These are phyloP conservation scores for Eugnorisma glareosa DNA, from an alignment of 2,888 invertebrate genomes.

Conservation along the genomic window DNA sequence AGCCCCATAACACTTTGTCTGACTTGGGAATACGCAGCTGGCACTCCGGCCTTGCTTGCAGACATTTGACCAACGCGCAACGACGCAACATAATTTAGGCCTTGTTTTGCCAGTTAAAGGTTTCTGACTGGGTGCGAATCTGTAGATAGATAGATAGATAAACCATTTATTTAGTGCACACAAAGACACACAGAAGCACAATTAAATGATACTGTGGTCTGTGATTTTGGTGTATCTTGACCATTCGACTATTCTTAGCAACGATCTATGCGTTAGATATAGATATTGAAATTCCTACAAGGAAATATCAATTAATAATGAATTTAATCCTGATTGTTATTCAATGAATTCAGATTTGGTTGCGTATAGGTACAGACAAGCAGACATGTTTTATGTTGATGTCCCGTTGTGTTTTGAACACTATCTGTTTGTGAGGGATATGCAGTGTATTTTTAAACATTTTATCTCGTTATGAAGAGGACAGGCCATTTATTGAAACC, in stretches of 20 bases:
- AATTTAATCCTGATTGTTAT: background rate
- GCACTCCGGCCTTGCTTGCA: too few species aligned
- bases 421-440: slow-evolving; percentile 36
- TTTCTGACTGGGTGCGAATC: background rate
- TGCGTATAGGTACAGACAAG: background rate
- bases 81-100: too few species aligned
- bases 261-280: background rate
- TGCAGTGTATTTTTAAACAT: slow-evolving; percentile 37
- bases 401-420: background rate
- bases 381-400: background rate
- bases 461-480: slow-evolving; percentile 23
- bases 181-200: too few species aligned
- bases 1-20: background rate
- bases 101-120: too few species aligned
- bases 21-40: too few species aligned
- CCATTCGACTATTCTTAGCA: background rate
- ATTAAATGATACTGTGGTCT: too few species aligned
- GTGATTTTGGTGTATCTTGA: background rate
- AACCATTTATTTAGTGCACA: too few species aligned
- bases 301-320: background rate
- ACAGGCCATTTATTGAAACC: slow-evolving; percentile 7
- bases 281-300: background rate
- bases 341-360: slow-evolving; percentile 1
- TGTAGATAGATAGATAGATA: too few species aligned
- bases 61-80: background rate